These are phyloP conservation scores for Apamea epomidion DNA, from an alignment of 2,888 invertebrate species.

Conservation along the genomic window DNA sequence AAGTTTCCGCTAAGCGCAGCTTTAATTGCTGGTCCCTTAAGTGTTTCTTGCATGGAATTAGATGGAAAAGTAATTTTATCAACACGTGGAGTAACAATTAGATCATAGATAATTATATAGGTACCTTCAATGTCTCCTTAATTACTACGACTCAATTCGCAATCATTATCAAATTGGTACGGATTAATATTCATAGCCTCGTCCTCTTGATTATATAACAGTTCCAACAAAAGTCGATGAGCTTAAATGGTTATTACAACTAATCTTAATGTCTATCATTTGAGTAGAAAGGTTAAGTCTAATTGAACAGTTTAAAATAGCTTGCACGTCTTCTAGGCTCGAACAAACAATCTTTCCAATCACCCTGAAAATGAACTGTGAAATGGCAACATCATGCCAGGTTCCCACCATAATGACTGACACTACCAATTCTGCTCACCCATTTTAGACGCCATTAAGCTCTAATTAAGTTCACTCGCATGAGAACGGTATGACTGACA, in stretches of 20 bases:
- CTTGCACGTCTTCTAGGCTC: constrained; percentile 14
- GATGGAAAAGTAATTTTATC: constrained; percentile 25
- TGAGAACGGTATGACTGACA: constrained; percentile 62
- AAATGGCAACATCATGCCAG: constrained; percentile 35
- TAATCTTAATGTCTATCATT: constrained; percentile 46
- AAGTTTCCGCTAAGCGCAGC: constrained; percentile 55
- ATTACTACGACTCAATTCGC: constrained; percentile 21
- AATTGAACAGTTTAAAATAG: constrained; percentile 35
- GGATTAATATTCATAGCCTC: constrained; percentile 37
- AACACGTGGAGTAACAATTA: constrained; percentile 15
- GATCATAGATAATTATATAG: neutral
- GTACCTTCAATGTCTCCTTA: neutral
- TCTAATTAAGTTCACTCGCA: constrained; percentile 65
- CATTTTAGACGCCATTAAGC: constrained; percentile 57
- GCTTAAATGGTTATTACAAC: constrained; percentile 30
- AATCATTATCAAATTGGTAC: constrained; percentile 21
- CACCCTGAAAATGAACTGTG: constrained; percentile 23
- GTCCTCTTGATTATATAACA: constrained; percentile 11
- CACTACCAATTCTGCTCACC: constrained; percentile 40
- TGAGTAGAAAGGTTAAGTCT: constrained; percentile 13
- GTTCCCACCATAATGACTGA: constrained; percentile 54
- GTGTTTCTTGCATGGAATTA: constrained; percentile 36
- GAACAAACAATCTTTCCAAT: constrained; percentile 37
- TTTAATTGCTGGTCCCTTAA: constrained; percentile 61
- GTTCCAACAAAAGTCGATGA: constrained; percentile 29